Base-by-base conservation (phyloP, 2,797 vertebrate species). In the Cetoscarus ocellatus region DNA sequence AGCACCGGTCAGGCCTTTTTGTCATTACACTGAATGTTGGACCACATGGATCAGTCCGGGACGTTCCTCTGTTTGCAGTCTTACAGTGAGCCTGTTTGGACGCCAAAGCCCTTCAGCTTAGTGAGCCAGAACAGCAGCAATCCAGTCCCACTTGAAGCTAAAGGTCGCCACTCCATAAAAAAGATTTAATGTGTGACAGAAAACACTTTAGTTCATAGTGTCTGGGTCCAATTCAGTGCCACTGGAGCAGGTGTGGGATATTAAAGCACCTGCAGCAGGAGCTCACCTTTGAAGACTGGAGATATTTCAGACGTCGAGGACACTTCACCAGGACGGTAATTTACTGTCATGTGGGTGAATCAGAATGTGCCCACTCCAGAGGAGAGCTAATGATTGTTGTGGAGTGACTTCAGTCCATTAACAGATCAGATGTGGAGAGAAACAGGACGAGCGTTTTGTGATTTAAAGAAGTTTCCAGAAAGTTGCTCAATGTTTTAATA, bases 161-260 rank as follows among this genome's bases (percentile, higher is more conserved):
- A 90, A 85, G 83, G 80, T 89, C 77, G 12, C 67, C 66, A 51
- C 52, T 62, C 66, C 69, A 75, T 88, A 63, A 82, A 80, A 61
- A 77, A 78, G 77, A 87, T 82, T 79, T 70, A 83, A 80, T 61
- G 67, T 62, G 55, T 56, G 55, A 74, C 47, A 62, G 73, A 72
- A 81, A 70, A 72, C 51, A 63, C 49, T 62, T 40, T 53, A 27
- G 49, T 69, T 61, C 55, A 43, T 42, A 55, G 54, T 70, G 64
- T 74, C 56, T 54, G 35, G 54, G 43, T 73, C 42, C 70, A 79
- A 12, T 68, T 70, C 67, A 53, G 47, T 6, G 13, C 3, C 40
- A 39, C 54, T 48, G 56, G 48, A 75, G 71, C 54, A 70, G 58
- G 60, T 64, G 61, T 47, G 59, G 52, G 65, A 62, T 64, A 65